Evolutionary conservation across 2,113 vertebrate genomes (phyloP), one percentile per base, ranked within the genome.

Genomic region (Stictonetta naevosa): DNA sequence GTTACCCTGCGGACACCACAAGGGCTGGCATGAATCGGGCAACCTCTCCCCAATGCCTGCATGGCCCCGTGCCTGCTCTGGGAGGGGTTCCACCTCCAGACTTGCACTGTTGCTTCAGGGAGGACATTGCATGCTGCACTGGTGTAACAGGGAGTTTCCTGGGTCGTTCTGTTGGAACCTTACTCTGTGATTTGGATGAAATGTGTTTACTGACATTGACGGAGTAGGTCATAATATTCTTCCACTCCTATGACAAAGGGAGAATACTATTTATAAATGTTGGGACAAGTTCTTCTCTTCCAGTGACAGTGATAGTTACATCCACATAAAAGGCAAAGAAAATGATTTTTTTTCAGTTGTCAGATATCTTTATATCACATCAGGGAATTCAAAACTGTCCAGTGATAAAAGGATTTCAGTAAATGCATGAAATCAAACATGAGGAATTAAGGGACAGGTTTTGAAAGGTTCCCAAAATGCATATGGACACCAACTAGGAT

Each of bases 121-220:
- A 15, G 58, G 66, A 33, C 29, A 16, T 26, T 44, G 25, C 56
- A 46, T 13, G 44, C 60, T 88, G 56, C 8, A 1, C 6, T 71
- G n/a, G 3, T 76, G 13, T 40, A 34, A 31, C 73, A 53, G 21
- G 29, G 42, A 67, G 10, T 72, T 66, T 59, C 58, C 44, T 38
- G 14, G 56, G 42, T 82, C 66, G 34, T 22, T 79, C 64, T 59
- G 23, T 28, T 23, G 44, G 72, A 87, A 79, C 26, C 22, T 53
- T 59, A 34, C 40, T 79, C 26, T 31, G 36, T 52, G 19, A 26
- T 67, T 84, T 38, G 25, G 46, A 52, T 56, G 77, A 88, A 84
- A 63, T 20, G 10, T 74, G 33, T 71, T 94, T 90, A 46, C 76
- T 50, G 88, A 59, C 23, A 19, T 67, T 90, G 81, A 86, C 56